These are phyloP conservation scores for Sarcophaga caerulescens DNA, from an alignment of 2,888 invertebrate genomes.

Conservation along the genomic window DNA sequence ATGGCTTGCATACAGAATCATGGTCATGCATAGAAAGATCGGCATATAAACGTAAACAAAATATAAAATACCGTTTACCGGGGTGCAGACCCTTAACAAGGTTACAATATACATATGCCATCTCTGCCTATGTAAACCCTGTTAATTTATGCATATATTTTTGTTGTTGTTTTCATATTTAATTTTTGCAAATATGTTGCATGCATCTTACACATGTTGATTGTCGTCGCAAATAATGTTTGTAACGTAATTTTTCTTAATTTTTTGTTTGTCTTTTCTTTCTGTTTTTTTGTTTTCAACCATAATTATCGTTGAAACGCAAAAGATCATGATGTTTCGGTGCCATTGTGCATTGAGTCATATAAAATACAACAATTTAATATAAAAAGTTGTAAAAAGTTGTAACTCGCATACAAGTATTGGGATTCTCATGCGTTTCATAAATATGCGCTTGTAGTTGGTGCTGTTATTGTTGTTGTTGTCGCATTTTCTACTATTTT, in stretches of 20 bases:
- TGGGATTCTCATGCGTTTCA: constrained; percentile 66
- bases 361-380: constrained; percentile 42
- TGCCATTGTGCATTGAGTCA: constrained; percentile 12
- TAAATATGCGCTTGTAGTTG: constrained; percentile 19
- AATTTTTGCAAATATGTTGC: constrained; percentile 62
- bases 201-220: constrained; percentile 63
- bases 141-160: constrained; percentile 35
- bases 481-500: constrained; percentile 12
- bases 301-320: constrained; percentile 65
- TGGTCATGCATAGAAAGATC: no score
- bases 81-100: neutral
- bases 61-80: no score
- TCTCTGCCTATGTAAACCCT: constrained; percentile 8
- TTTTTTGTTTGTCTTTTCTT: neutral
- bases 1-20: no score
- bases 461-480: neutral
- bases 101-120: neutral
- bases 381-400: constrained; percentile 36
- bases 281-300: constrained; percentile 1
- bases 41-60: no score
- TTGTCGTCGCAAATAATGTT: constrained; percentile 65
- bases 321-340: constrained; percentile 27
- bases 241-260: constrained; percentile 62
- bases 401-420: constrained; percentile 5
- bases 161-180: neutral